These are phyloP conservation scores for Steinernema khuongi DNA, from an alignment of 1,140 invertebrate species.

Conservation along the genomic window DNA sequence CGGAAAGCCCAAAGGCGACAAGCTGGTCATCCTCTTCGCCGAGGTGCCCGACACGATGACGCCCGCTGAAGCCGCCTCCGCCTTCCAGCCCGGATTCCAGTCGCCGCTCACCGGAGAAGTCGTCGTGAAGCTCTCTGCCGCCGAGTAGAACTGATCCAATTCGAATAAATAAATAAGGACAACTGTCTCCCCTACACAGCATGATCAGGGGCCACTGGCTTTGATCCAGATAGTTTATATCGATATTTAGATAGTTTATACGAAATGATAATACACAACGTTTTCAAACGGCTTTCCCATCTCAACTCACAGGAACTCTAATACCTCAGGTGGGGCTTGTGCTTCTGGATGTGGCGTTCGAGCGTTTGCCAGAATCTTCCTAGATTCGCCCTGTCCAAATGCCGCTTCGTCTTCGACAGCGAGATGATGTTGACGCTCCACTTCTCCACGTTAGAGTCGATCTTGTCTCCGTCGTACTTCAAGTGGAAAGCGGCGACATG, in stretches of 20 bases:
- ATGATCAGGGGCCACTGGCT: too few species aligned
- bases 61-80: background rate
- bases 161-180: too few species aligned
- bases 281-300: too few species aligned
- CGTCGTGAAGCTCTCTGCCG: slow-evolving; percentile 31
- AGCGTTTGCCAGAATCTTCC: slow-evolving; percentile 93
- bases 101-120: slow-evolving; percentile 24
- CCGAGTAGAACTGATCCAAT: too few species aligned
- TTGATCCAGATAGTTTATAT: too few species aligned
- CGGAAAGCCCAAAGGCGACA: background rate
- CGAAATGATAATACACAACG: too few species aligned
- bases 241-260: too few species aligned
- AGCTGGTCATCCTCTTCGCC: slow-evolving; percentile 14
- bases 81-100: background rate
- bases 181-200: too few species aligned
- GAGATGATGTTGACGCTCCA: slow-evolving; percentile 91
- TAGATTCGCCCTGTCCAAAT: slow-evolving; percentile 87
- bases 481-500: slow-evolving; percentile 94
- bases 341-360: slow-evolving; percentile 86
- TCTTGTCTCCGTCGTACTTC: slow-evolving; percentile 87
- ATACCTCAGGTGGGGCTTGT: slow-evolving; percentile 82
- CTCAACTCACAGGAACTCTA: slow-evolving; percentile 61
- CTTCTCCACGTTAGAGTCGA: slow-evolving; percentile 85
- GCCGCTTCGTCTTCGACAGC: slow-evolving; percentile 81
- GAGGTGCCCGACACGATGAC: background rate